Evolutionary conservation across 2,113 vertebrate species (phyloP), one percentile per base, ranked within the genome.

Genomic region (Larimichthys polyactis): DNA sequence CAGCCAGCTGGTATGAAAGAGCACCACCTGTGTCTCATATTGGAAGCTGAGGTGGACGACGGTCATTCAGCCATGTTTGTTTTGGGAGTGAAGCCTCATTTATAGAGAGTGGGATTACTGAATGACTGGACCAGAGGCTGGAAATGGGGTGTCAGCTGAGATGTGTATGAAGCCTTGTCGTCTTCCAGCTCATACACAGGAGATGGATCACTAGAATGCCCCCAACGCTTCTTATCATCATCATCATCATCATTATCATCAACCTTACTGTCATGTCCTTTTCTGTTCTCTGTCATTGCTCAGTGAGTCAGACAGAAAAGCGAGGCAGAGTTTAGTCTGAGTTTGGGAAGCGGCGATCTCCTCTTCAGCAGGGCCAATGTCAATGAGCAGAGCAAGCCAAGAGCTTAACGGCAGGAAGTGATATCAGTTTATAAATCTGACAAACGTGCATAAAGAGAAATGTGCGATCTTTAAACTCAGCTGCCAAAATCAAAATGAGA

Each of bases 301-400:
- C 51, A 27, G 43, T 11, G 8, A 68, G 15, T 49, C 70, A 65
- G 70, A 75, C 27, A 1, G 62, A 72, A 57, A 60, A 40, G 9
- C 0, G 27, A 14, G 27, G 51, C 72, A 73, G 62, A 76, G 89
- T 82, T 89, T 81, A 85, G 79, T 82, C 79, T 81, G 79, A 70
- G 75, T 86, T 81, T 74, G 48, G 85, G 86, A 82, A 78, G 72
- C 0, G 19, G 17, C 78, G 77, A 87, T 85, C 63, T 89, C 67
- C 52, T 71, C 67, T 55, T 24, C 82, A 78, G 55, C 40, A 20
- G 43, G 49, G 88, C 86, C 88, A 86, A 81, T 32, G 67, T 86
- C 84, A 87, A 83, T 86, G 72, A 75, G n/a, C 46, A 11, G 15
- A 71, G 71, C 22, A 5, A 51, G 73, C 68, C 87, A 74, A 58